Evolutionary conservation across 2,888 invertebrate genomes (phyloP), one percentile per base, ranked within the genome.

Genomic region (Drosophila setosimentum): DNA sequence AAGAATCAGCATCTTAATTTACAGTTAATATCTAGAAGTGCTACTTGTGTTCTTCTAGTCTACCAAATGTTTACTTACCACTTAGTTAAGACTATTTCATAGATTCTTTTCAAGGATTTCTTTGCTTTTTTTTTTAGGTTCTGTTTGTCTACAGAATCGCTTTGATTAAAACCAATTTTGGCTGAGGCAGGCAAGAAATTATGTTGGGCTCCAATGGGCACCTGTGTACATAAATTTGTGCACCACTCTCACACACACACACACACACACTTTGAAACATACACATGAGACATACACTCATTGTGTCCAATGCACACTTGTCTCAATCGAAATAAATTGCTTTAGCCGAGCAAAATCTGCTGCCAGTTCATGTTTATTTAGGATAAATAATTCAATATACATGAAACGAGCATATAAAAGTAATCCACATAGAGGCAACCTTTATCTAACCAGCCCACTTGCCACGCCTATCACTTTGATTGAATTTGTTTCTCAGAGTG

Each of bases 381-480:
- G 87, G 87, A 86, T 90, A 83, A 87, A 87, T 87, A 89, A 90
- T 87, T 88, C 88, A 87, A 87, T 90, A 85, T 88, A 78, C 68
- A 64, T 59, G 68, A 68, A 61, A 78, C 59, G 68, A 71, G 67
- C 59, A 49, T 60, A 67, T 82, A 75, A 67, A 75, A 78, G 66
- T 72, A 80, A 78, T 68, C 68, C 61, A 49, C 42, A 68, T 65
- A 29, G 55, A 66, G 50, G 49, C 54, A 72, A 63, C 62, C 68
- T 71, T 65, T 72, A 63, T 63, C 80, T 76, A 80, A 72, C 73
- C 73, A 69, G 68, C 79, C 73, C 67, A 70, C 68, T 48, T 53
- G 79, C 58, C 73, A 78, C 71, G 84, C 86, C 80, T 58, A 81
- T 70, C 61, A 66, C 64, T 67, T 76, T 85, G 89, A 85, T 85